A percentile compares a stretch with the other conserved stretches of the same genome.
phyloP scores from a whole-genome alignment of 1,140 invertebrate species.

The Aphis gossypii region DNA sequence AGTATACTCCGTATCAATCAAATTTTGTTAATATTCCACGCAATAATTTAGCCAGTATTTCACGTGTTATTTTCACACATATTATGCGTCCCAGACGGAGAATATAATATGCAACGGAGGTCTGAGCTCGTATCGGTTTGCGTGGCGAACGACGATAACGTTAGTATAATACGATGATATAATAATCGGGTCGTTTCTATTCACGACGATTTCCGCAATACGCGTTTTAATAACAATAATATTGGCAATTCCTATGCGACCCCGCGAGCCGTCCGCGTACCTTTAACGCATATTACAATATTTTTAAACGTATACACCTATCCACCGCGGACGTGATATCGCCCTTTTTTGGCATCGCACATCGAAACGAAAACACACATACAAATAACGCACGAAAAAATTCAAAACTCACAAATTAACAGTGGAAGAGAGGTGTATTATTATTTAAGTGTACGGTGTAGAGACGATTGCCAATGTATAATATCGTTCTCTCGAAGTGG shows the following conservation, averaged over 20 bases:
- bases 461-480: too few species aligned
- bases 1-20: background rate
- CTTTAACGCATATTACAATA: too few species aligned
- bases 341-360: background rate
- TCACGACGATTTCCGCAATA: conserved; percentile 7
- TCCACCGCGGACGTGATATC: too few species aligned
- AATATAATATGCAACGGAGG: background rate
- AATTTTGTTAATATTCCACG: background rate
- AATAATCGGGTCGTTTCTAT: conserved; percentile 15
- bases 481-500: too few species aligned
- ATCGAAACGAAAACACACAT: background rate
- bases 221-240: background rate
- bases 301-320: too few species aligned
- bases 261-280: background rate
- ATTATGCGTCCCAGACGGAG: background rate
- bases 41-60: background rate
- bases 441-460: too few species aligned
- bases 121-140: background rate
- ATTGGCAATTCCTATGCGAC: background rate
- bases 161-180: background rate
- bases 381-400: too few species aligned
- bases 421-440: too few species aligned
- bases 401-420: too few species aligned
- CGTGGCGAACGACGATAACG: background rate
- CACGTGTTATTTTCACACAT: background rate